A percentile compares a stretch with the other conserved stretches of the same genome.
Evolutionary conservation across 2,113 vertebrate genomes (phyloP).

Genomic region (Gymnarchus niloticus): DNA sequence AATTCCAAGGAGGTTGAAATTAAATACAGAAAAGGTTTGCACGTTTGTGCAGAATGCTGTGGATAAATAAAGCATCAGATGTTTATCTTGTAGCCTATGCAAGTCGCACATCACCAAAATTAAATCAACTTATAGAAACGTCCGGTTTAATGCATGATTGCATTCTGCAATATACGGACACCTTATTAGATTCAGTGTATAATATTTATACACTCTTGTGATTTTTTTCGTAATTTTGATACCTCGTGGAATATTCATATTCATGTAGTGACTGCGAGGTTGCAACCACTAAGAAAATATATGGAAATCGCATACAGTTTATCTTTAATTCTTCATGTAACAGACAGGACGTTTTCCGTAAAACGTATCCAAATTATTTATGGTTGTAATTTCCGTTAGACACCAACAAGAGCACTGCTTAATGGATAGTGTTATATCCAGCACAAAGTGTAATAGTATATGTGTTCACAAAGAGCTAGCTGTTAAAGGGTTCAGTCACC

Average conservation of each 20-base stretch:
- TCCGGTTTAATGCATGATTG: not conserved
- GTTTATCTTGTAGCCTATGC: not conserved
- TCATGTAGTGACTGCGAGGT: not conserved
- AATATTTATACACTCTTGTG: not conserved
- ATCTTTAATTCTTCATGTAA: conserved; percentile 45
- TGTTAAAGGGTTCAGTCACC: conserved; percentile 33
- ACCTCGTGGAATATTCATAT: not conserved
- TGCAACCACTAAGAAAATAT: not conserved
- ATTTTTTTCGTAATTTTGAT: not conserved
- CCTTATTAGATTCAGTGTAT: too few species aligned
- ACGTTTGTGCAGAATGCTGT: not conserved
- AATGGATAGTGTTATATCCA: conserved; percentile 4
- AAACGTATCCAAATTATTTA: conserved; percentile 24
- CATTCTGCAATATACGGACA: not conserved
- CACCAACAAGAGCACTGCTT: conserved; percentile 29
- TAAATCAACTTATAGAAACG: not conserved
- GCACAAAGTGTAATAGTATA: conserved; percentile 29
- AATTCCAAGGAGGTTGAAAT: not conserved
- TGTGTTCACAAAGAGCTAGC: conserved; percentile 38
- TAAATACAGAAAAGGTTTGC: not conserved
- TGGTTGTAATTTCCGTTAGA: conserved; percentile 34
- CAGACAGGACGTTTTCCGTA: conserved; percentile 6
- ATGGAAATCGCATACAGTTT: conserved; percentile 64
- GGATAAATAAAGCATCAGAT: not conserved
- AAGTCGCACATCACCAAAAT: not conserved